Conservation (phyloP, 2,113 vertebrate species). For the Alligator mississippiensis region DNA sequence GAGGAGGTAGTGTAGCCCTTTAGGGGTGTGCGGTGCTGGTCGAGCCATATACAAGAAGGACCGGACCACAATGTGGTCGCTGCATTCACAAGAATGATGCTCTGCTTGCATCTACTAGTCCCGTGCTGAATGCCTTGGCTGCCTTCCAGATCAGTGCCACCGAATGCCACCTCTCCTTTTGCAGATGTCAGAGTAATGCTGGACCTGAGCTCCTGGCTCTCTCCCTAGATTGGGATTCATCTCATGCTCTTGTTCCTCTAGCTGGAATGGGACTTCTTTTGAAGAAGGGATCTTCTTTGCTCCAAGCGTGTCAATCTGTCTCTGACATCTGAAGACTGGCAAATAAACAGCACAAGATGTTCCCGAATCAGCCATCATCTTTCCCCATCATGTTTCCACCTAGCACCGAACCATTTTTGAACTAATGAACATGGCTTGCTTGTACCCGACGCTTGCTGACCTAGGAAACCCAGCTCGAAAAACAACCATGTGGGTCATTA, state of each 20-base stretch:
- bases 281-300: not conserved
- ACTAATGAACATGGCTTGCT: accelerated
- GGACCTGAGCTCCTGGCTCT: not conserved
- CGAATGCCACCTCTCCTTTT: not conserved
- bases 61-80: not conserved
- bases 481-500: not conserved
- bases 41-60: no score
- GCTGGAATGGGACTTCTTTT: not conserved
- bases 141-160: conserved; percentile 36
- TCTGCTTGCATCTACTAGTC: conserved; percentile 23
- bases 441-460: not conserved
- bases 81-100: conserved; percentile 18
- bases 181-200: not conserved
- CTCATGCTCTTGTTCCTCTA: not conserved
- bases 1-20: no score
- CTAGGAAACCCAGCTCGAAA: not conserved
- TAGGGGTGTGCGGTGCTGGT: no score
- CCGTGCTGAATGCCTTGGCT: not conserved
- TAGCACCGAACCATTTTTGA: not conserved
- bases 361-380: not conserved
- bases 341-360: not conserved
- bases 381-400: accelerated
- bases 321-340: not conserved
- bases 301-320: not conserved
- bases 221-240: not conserved